These are phyloP conservation scores for Bubo blakistoni DNA, from an alignment of 2,113 vertebrate genomes.

Conservation along the genomic window DNA sequence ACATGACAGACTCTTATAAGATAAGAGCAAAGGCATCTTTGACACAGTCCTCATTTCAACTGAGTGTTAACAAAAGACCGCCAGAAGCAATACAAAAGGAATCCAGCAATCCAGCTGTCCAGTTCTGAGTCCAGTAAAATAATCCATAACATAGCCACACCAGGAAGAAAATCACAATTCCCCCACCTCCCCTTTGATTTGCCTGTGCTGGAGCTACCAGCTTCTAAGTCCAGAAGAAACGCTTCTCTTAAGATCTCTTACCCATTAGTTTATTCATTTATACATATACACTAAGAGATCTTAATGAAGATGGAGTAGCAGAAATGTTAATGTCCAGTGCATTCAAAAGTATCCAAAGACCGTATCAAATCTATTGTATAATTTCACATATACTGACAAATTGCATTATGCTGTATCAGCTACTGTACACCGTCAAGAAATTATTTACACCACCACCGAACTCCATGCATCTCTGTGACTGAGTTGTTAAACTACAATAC, in stretches of 20 bases:
- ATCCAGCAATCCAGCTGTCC: neutral
- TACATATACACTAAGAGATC: neutral
- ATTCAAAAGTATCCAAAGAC: neutral
- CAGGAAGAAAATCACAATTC: neutral
- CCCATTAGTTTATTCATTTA: neutral
- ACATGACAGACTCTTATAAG: neutral
- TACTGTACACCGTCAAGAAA: neutral
- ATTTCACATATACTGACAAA: neutral
- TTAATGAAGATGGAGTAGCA: neutral
- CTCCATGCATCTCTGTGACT: neutral
- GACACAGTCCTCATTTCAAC: neutral
- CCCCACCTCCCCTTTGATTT: slow-evolving; percentile 6
- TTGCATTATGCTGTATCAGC: neutral
- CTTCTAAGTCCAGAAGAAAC: neutral
- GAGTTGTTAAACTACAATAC: neutral
- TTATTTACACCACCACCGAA: neutral
- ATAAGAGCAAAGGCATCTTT: neutral
- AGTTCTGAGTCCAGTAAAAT: slow-evolving; percentile 25
- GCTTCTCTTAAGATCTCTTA: neutral
- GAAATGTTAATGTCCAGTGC: neutral
- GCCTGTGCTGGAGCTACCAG: neutral
- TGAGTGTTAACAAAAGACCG: neutral
- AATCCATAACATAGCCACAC: neutral
- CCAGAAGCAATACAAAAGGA: neutral
- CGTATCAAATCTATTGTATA: neutral